These are phyloP conservation scores for Myiothlypis chrysogaster DNA, from an alignment of 2,797 vertebrate species.

Conservation along the genomic window DNA sequence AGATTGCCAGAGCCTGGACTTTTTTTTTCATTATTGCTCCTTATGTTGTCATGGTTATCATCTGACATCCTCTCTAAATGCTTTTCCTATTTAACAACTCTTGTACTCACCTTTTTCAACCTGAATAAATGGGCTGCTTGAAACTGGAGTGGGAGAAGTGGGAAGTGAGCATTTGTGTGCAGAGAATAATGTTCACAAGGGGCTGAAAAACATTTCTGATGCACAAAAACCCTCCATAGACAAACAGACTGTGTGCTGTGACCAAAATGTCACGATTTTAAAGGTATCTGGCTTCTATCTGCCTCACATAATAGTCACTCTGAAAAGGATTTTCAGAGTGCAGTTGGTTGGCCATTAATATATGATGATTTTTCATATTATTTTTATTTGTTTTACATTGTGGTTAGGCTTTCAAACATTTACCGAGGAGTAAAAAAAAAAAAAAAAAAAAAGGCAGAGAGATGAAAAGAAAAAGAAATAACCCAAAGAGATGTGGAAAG, in stretches of 20 bases:
- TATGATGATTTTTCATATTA: background rate
- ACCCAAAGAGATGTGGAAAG: background rate
- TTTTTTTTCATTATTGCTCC: slow-evolving; percentile 41
- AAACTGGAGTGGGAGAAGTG: background rate
- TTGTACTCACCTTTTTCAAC: slow-evolving; percentile 8
- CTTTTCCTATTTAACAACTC: slow-evolving; percentile 47
- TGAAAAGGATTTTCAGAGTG: slow-evolving; percentile 8
- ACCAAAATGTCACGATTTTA: slow-evolving; percentile 38
- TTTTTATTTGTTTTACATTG: slow-evolving; percentile 18
- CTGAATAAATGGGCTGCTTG: slow-evolving; percentile 49
- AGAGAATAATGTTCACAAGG: background rate
- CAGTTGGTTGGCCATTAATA: slow-evolving; percentile 8
- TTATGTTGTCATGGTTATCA: slow-evolving; percentile 71
- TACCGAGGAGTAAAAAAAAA: background rate
- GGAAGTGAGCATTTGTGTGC: background rate
- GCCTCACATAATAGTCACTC: slow-evolving; percentile 28
- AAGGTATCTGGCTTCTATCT: slow-evolving; percentile 52
- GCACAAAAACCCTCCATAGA: background rate
- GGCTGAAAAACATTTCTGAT: slow-evolving; percentile 18
- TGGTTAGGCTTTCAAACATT: background rate
- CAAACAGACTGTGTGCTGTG: background rate
- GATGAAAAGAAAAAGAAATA: background rate
- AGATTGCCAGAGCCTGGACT: background rate
- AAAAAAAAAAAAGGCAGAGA: background rate
- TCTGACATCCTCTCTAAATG: slow-evolving; percentile 59